Base-by-base conservation (phyloP, 2,797 vertebrate species). In the Tokudaia tokunoshimensis region DNA sequence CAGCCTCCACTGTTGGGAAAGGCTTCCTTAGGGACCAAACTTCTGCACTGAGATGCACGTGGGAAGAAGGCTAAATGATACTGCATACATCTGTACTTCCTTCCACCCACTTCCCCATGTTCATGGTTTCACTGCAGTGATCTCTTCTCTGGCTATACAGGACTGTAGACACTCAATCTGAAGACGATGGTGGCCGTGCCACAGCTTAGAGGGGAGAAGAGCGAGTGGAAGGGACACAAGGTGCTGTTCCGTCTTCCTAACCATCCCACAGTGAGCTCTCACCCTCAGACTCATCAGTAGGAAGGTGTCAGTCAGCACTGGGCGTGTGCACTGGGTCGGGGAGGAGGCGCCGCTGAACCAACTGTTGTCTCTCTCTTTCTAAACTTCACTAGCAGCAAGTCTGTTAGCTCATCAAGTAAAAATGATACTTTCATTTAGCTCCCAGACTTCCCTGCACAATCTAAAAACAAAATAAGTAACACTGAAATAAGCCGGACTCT, bases 41-140 rank as follows among this genome's bases (percentile, higher is more conserved):
- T 82, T 96, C 90, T 92, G 70, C 50, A 22, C 10, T 80, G 83
- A 44, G 84, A 86, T 17, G n/a, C 91, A 44, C 8, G 44, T 96
- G 70, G 1, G 10, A 82, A 81, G 67, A 90, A 63, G 26, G 22
- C 55, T 57, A 63, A 94, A 11, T 22, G 55, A 67, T 8, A 34
- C 24, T 55, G 76, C 57, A 70, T 86, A 81, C 17, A 6, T 61
- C 47, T 55, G 20, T 34, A 59, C 47, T 92, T 89, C 90, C 96
- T 96, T 59, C 97, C 59, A 93, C 93, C 96, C 59, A 95, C 91
- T 97, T 95, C 95, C 94, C 95, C 44, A 67, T 37, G 70, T 50
- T 72, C 15, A 12, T 55, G n/a, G 78, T 92, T 84, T 74, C 59
- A 63, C 89, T 44, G 4, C 8, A 87, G 76, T 94, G 94, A 98